Evolutionary conservation across 2,888 invertebrate species (phyloP).

Genomic region (Melanargia galathea): DNA sequence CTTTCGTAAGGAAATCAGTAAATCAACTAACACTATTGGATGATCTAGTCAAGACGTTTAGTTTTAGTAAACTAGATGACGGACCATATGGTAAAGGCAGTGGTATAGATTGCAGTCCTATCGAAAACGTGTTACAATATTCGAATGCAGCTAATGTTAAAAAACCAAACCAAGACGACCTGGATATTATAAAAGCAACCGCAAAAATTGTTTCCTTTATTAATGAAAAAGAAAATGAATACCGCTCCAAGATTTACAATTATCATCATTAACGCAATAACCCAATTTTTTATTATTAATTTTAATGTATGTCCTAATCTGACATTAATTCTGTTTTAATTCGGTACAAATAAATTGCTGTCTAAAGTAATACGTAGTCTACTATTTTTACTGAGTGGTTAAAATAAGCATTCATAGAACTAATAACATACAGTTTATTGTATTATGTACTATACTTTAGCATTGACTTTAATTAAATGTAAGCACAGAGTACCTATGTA

Average conservation of each 20-base stretch:
- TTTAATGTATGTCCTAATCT: too few relatives aligned
- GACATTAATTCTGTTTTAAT: too few relatives aligned
- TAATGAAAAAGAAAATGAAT: constrained; percentile 58
- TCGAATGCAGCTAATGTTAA: constrained; percentile 3
- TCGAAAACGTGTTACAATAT: constrained; percentile 4
- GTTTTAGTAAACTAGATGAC: constrained; percentile 44
- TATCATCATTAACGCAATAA: neutral
- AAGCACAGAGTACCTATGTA: too few relatives aligned
- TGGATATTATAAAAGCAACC: constrained; percentile 49
- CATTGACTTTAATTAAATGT: too few relatives aligned
- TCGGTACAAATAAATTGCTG: too few relatives aligned
- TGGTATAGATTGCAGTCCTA: constrained; percentile 12
- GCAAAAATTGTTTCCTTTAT: constrained; percentile 58
- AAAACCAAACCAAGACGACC: neutral
- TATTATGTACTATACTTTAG: too few relatives aligned
- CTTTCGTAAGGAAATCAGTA: constrained; percentile 44
- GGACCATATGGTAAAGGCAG: constrained; percentile 40
- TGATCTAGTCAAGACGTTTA: constrained; percentile 40
- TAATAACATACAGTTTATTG: too few relatives aligned
- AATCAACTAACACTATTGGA: constrained; percentile 35
- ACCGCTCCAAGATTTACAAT: constrained; percentile 31
- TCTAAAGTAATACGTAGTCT: too few relatives aligned
- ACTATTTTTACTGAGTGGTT: too few relatives aligned
- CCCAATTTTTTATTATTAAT: neutral
- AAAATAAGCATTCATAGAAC: too few relatives aligned